These are phyloP conservation scores for Leptothorax acervorum DNA, from an alignment of 2,888 invertebrate genomes.

Conservation along the genomic window DNA sequence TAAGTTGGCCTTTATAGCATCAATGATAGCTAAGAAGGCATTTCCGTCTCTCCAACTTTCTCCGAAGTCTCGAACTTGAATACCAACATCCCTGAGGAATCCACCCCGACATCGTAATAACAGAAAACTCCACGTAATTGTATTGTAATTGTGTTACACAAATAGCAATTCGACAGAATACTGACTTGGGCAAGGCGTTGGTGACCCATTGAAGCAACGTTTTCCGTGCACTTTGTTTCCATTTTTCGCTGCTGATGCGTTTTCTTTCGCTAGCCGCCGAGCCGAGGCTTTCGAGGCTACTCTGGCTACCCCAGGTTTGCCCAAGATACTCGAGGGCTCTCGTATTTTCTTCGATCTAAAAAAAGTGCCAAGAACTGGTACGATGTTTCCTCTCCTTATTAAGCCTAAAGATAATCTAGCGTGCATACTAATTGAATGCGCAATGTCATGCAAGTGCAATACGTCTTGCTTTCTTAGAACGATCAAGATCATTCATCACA, in stretches of 20 bases:
- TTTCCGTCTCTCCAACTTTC: slow-evolving; percentile 98
- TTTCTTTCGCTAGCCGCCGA: slow-evolving; percentile 87
- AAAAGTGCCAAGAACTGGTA: slow-evolving; percentile 51
- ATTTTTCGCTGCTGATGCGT: slow-evolving; percentile 88
- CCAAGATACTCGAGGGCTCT: slow-evolving; percentile 94
- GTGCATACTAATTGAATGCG: slow-evolving; percentile 71
- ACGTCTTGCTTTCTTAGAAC: slow-evolving; percentile 23
- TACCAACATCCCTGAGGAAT: slow-evolving; percentile 89
- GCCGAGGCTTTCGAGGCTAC: slow-evolving; percentile 93
- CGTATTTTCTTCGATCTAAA: slow-evolving; percentile 97
- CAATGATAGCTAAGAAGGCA: slow-evolving; percentile 97
- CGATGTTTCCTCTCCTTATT: neutral
- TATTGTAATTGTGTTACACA: neutral
- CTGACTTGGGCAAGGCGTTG: slow-evolving; percentile 94
- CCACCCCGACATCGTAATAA: neutral
- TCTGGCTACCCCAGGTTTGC: slow-evolving; percentile 93
- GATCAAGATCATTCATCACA: slow-evolving; percentile 50
- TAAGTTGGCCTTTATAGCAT: slow-evolving; percentile 96
- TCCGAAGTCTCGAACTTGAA: slow-evolving; percentile 97
- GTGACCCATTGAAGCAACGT: slow-evolving; percentile 98
- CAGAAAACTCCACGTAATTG: neutral
- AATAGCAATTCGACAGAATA: slow-evolving; percentile 63
- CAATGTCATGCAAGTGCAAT: slow-evolving; percentile 70
- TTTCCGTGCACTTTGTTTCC: slow-evolving; percentile 96
- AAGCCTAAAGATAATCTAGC: slow-evolving; percentile 66